phyloP scores from a whole-genome alignment of 2,797 vertebrate genomes.

The Brachymystax lenok region DNA sequence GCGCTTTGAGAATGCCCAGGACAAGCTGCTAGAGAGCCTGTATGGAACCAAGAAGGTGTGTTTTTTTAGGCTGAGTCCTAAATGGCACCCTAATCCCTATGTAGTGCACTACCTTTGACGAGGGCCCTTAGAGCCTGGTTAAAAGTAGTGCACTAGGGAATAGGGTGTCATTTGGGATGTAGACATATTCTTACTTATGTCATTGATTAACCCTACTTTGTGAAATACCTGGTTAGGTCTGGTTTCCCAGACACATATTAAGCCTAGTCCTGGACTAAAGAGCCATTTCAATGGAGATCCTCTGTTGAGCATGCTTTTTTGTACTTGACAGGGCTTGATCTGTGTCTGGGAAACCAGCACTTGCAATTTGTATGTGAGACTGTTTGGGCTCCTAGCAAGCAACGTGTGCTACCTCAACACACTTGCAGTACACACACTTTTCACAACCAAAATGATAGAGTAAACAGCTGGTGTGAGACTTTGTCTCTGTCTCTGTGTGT shows the following conservation, averaged over 20 bases:
- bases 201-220: not conserved
- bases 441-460: not conserved
- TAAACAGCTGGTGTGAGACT: not conserved
- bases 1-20: constrained; percentile 93
- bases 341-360: not conserved
- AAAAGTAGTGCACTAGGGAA: not conserved
- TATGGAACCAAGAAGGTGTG: constrained; percentile 95
- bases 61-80: not conserved
- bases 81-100: not conserved
- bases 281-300: not conserved
- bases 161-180: not conserved
- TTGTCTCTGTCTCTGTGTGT: not conserved
- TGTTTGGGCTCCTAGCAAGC: not conserved
- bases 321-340: not conserved
- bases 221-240: not conserved
- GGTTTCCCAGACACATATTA: not conserved
- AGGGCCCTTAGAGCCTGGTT: not conserved
- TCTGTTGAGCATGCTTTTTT: not conserved
- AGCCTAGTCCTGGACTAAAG: not conserved
- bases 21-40: constrained; percentile 91
- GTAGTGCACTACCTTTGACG: not conserved
- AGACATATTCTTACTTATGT: not conserved
- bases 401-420: not conserved
- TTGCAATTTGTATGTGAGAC: not conserved
- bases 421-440: not conserved